Percentiles rank a stretch among this genome's conserved stretches.
phyloP scores from a whole-genome alignment of 2,888 invertebrate genomes.

The Coleophora flavipennella region DNA sequence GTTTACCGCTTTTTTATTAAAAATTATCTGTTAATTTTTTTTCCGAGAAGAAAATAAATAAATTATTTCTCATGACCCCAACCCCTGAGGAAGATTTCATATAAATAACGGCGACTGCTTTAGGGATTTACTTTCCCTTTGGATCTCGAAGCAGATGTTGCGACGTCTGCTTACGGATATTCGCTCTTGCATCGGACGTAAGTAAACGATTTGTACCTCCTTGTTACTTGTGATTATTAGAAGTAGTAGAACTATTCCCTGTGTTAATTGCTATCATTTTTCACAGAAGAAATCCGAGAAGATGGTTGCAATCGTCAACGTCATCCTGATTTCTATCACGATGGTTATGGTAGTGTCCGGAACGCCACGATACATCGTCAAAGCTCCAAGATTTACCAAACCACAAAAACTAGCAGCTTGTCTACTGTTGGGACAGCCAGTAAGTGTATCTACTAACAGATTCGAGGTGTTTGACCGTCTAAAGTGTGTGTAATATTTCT shows the following conservation, averaged over 20 bases:
- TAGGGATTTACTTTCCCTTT: too few species aligned
- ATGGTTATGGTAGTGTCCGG: too few species aligned
- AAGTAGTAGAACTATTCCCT: not conserved
- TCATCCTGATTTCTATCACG: not conserved
- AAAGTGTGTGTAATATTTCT: not conserved
- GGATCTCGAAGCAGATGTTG: too few species aligned
- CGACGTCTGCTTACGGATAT: too few species aligned
- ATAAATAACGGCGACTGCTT: too few species aligned
- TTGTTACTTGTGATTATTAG: not conserved
- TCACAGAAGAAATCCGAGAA: not conserved
- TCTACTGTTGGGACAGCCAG: slow-evolving; percentile 1
- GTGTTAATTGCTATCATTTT: not conserved
- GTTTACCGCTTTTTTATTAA: not conserved
- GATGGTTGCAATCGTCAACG: not conserved
- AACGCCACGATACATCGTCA: not conserved
- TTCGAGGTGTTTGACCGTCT: not conserved
- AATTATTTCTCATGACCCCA: too few species aligned
- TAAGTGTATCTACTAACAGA: not conserved
- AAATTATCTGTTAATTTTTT: not conserved
- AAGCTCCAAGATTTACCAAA: not conserved
- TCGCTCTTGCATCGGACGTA: too few species aligned
- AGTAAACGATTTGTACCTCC: not conserved
- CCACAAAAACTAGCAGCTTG: not conserved
- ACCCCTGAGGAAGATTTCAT: too few species aligned
- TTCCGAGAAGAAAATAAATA: not conserved